Base-by-base conservation (phyloP, 2,888 invertebrate genomes). In the Callyntrura guangdongensis region DNA sequence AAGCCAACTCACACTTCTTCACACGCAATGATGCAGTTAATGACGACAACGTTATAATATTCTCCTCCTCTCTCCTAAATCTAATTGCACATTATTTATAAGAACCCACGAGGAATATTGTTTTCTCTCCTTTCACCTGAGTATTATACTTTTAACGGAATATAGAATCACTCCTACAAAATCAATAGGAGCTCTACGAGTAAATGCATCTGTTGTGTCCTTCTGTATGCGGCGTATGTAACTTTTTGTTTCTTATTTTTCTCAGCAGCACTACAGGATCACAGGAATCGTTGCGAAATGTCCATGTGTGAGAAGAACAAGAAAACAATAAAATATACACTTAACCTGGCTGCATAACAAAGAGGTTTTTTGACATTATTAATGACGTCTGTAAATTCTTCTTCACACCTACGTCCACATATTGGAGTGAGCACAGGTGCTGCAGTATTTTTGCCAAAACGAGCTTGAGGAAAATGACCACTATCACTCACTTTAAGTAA, bases 131-230 rank as follows among this genome's bases (percentile, higher is more conserved):
- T 72, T 72, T 72, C 45, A 72, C 72, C 17, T 72, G 72, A 72
- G 72, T 47, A 72, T 45, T 45, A 36, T 17, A n/a, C 8, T 27
- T 36, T 36, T 72, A 36, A 45, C 9, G 67, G 36, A 67, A 67
- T 72, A 45, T 25, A 25, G 36, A 67, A 67, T 67, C 12, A 1
- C 67, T 67, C 36, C 67, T 72, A 72, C 8, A 47, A 72, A 72
- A 47, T 72, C 72, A 36, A 72, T 72, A 72, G 72, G 72, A 47
- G 72, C 72, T 72, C 45, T 45, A 72, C n/a, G 17, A 72, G 36
- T 47, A 72, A 72, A n/a, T 72, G 45, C 72, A 72, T 11, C 47
- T 17, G 64, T 64, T 64, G 17, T 22, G 64, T 64, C 17, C 22
- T 2, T 64, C 9, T 4, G 11, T 20, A 17, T 11, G 11, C 1